Evolutionary conservation across 2,888 invertebrate genomes (phyloP).

Genomic region (Orchesella flavescens): DNA sequence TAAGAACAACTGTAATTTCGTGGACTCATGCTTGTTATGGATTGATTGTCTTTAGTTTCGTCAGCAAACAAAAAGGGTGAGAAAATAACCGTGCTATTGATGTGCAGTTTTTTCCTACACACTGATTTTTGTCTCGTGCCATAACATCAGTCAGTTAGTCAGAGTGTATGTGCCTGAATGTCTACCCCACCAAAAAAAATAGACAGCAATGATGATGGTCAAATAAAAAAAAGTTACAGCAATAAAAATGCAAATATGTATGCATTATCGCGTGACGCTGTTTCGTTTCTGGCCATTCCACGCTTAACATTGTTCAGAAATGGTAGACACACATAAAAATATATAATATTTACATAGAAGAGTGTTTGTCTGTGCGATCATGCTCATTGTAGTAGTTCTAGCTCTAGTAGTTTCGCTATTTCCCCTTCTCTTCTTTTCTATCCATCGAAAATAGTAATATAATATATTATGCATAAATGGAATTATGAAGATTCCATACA

Average conservation of each 20-base stretch:
- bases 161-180: constrained; percentile 8
- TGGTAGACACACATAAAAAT: no score
- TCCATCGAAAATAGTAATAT: not conserved
- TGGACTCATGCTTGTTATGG: constrained; percentile 23
- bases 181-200: constrained; percentile 23
- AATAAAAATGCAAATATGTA: constrained; percentile 50
- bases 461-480: constrained; percentile 41
- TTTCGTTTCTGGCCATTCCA: not conserved
- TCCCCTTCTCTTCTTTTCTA: constrained; percentile 14
- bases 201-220: not conserved
- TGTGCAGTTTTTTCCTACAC: constrained; percentile 14
- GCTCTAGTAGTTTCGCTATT: not conserved
- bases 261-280: constrained; percentile 10
- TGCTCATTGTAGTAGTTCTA: no score
- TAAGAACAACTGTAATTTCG: constrained; percentile 33
- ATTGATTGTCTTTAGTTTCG: constrained; percentile 17
- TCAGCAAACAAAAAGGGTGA: constrained; percentile 32
- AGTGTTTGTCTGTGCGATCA: no score
- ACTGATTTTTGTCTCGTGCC: constrained; percentile 54
- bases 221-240: constrained; percentile 38
- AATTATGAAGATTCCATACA: constrained; percentile 52
- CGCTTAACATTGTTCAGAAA: not conserved
- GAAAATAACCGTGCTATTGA: constrained; percentile 27
- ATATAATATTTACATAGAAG: no score
- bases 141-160: not conserved